phyloP scores from a whole-genome alignment of 2,113 vertebrate genomes.

The Urocynchramus pylzowi region DNA sequence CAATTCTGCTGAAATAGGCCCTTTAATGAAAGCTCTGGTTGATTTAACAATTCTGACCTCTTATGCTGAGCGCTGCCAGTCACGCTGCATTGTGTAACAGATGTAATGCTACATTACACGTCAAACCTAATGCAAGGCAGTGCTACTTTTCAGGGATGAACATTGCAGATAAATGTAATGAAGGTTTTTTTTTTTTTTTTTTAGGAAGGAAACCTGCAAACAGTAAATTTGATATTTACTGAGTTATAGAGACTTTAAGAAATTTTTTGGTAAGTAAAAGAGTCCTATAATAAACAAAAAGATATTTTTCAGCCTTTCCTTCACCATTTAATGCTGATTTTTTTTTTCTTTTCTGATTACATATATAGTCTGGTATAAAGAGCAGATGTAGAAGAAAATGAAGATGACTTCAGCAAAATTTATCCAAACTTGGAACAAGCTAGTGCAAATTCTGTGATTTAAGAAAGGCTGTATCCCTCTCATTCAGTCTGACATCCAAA shows the following conservation, averaged over 20 bases:
- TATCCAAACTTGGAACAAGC: background rate
- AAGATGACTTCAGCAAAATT: background rate
- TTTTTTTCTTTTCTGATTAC: background rate
- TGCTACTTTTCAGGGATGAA: background rate
- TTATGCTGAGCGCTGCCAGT: background rate
- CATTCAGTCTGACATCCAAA: background rate
- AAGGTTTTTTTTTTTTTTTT: background rate
- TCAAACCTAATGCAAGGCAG: background rate
- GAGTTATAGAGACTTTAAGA: background rate
- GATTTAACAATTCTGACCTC: background rate
- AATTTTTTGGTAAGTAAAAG: background rate
- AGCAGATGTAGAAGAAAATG: background rate
- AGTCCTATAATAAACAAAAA: background rate
- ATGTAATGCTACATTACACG: background rate
- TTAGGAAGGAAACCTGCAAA: background rate
- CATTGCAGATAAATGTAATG: background rate
- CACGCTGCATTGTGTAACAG: background rate
- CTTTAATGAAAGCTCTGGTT: background rate
- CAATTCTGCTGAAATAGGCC: background rate
- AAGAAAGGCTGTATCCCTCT: background rate
- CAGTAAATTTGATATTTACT: background rate
- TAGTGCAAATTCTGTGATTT: background rate
- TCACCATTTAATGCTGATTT: background rate
- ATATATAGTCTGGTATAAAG: background rate
- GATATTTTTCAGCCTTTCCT: background rate